A percentile compares a stretch with the other conserved stretches of the same genome.
Evolutionary conservation across 1,140 invertebrate species (phyloP).

Genomic region (Drosophila tristis): DNA sequence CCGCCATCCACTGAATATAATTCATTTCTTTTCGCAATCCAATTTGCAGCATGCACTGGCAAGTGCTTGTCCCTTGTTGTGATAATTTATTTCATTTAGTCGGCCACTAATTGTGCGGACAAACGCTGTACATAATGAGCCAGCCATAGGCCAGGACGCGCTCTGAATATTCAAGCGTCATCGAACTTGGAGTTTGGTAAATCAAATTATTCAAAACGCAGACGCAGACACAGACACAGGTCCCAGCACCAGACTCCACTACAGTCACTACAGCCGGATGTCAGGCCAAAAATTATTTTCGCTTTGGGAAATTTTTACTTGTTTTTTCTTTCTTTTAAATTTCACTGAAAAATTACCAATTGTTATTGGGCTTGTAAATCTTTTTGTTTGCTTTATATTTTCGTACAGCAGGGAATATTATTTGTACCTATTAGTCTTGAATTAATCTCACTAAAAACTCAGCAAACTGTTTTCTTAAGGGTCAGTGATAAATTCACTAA

Average conservation of each 20-base stretch:
- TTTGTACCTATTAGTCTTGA: too few species aligned
- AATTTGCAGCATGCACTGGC: constrained; percentile 50
- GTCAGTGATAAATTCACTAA: too few species aligned
- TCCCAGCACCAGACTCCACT: too few species aligned
- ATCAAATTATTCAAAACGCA: constrained; percentile 69
- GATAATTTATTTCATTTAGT: constrained; percentile 67
- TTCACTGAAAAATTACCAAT: background rate
- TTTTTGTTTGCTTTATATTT: too few species aligned
- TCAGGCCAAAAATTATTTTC: constrained; percentile 59
- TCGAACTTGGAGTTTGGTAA: constrained; percentile 32
- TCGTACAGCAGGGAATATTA: too few species aligned
- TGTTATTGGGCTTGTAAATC: background rate
- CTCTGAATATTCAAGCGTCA: constrained; percentile 42
- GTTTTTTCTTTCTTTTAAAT: constrained; percentile 1
- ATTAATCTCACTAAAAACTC: too few species aligned
- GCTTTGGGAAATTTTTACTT: constrained; percentile 27
- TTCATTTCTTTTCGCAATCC: constrained; percentile 34
- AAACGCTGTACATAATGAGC: constrained; percentile 37
- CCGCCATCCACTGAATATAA: constrained; percentile 28
- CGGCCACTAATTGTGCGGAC: constrained; percentile 58
- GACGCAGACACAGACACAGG: background rate
- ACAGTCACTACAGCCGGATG: constrained; percentile 12
- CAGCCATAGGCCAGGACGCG: constrained; percentile 29
- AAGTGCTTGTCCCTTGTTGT: constrained; percentile 68
- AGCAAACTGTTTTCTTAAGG: too few species aligned